These are phyloP conservation scores for Glomeris marginata DNA, from an alignment of 2,888 invertebrate genomes.

Conservation along the genomic window DNA sequence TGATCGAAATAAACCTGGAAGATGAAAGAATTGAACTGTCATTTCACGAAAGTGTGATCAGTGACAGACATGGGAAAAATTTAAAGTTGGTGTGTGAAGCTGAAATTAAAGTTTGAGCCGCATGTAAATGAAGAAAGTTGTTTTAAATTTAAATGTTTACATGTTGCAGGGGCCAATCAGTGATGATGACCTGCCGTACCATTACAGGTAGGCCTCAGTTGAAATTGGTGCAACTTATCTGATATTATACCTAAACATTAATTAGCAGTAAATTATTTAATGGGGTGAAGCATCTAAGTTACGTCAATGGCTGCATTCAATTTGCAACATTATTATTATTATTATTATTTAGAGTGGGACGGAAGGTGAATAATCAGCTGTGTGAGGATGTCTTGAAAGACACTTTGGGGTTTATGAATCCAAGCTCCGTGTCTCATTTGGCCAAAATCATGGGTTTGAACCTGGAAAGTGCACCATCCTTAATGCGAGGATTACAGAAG, in stretches of 20 bases:
- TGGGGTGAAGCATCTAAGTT: background rate
- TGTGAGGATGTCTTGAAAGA: constrained; percentile 9
- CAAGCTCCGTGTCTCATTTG: constrained; percentile 9
- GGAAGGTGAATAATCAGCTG: constrained; percentile 6
- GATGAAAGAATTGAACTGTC: constrained; percentile 11
- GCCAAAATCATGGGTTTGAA: constrained; percentile 10
- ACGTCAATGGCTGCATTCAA: background rate
- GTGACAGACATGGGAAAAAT: background rate
- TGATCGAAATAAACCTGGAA: constrained; percentile 12
- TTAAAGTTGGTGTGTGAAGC: background rate
- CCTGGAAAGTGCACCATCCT: constrained; percentile 5
- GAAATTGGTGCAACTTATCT: no score
- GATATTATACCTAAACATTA: no score
- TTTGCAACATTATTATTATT: background rate
- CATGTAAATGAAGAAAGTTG: background rate
- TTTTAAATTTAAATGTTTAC: background rate
- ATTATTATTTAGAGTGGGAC: constrained; percentile 1
- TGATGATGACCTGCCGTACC: constrained; percentile 11
- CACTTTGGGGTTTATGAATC: constrained; percentile 14
- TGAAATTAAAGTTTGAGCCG: background rate
- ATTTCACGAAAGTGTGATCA: constrained; percentile 7
- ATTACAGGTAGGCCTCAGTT: constrained; percentile 10
- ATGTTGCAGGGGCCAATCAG: constrained; percentile 10
- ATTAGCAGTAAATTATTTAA: no score
- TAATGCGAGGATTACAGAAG: constrained; percentile 13